These are phyloP conservation scores for Myotis findleyi DNA, from an alignment of 2,797 vertebrate genomes.

Conservation along the genomic window DNA sequence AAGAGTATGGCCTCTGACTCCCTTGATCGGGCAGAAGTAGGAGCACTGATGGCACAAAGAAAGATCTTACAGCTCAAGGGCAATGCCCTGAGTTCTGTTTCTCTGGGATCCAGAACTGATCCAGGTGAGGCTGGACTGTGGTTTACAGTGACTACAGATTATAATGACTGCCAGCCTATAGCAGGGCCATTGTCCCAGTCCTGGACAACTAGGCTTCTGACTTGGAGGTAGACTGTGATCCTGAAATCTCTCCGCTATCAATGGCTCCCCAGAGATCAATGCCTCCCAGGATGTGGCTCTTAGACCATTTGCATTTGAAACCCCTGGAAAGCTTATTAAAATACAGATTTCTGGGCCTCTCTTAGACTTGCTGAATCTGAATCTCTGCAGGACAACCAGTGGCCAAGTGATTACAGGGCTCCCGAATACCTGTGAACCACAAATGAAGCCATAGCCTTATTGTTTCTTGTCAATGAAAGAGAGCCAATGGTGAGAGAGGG, in stretches of 20 bases:
- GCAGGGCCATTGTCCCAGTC: neutral
- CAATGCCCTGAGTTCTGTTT: neutral
- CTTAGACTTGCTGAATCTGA: too few species aligned
- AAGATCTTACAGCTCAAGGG: neutral
- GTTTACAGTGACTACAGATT: too few species aligned
- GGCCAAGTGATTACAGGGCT: neutral
- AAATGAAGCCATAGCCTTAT: neutral
- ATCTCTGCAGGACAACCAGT: neutral
- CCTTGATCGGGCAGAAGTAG: neutral
- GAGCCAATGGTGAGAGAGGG: neutral
- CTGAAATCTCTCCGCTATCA: neutral
- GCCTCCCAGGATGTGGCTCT: neutral
- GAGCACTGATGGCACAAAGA: fast-evolving
- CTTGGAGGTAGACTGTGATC: neutral
- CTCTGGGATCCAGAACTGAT: neutral
- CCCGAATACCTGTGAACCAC: neutral
- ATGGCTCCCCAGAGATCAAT: neutral
- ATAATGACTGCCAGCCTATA: neutral
- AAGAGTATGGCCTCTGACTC: neutral
- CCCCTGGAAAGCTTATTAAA: neutral
- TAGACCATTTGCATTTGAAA: neutral
- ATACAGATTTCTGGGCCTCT: neutral
- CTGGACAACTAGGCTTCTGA: neutral
- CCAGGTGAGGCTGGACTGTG: neutral
- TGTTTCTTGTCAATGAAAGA: neutral